Conservation (phyloP, 2,888 invertebrate species). For the Lepeophtheirus nordmannii region DNA sequence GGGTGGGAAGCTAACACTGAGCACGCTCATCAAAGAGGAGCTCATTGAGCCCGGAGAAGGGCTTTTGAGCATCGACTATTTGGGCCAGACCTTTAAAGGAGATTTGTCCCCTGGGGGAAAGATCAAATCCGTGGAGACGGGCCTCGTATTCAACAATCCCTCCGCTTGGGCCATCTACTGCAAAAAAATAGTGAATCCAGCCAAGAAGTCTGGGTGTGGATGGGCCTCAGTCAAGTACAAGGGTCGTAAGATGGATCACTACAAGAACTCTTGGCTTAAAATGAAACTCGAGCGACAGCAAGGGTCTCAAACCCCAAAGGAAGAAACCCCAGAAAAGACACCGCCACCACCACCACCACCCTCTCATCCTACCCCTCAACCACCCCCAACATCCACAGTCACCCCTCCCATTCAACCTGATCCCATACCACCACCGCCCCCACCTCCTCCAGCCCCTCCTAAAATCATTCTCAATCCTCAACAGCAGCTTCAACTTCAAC, state of each 20-base stretch:
- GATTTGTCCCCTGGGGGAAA: conserved; percentile 70
- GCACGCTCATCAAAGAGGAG: conserved; percentile 68
- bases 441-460: not conserved
- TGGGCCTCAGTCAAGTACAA: conserved; percentile 74
- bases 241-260: conserved; percentile 70
- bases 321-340: not conserved
- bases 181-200: conserved; percentile 74
- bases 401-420: not conserved
- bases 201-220: conserved; percentile 78
- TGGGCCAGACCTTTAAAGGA: conserved; percentile 38
- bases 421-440: not conserved
- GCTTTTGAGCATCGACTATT: conserved; percentile 72
- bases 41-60: conserved; percentile 67
- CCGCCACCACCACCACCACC: not conserved
- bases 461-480: conserved; percentile 8
- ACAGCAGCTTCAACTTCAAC: not conserved
- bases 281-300: conserved; percentile 26
- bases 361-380: not conserved
- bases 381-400: not conserved
- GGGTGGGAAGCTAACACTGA: conserved; percentile 47
- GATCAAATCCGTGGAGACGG: conserved; percentile 73
- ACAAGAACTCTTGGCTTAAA: conserved; percentile 64
- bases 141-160: conserved; percentile 70
- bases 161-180: conserved; percentile 87
- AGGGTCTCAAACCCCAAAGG: not conserved